A percentile compares a stretch with the other conserved stretches of the same genome.
phyloP scores from a whole-genome alignment of 2,888 invertebrate genomes.

The Zygaena filipendulae region DNA sequence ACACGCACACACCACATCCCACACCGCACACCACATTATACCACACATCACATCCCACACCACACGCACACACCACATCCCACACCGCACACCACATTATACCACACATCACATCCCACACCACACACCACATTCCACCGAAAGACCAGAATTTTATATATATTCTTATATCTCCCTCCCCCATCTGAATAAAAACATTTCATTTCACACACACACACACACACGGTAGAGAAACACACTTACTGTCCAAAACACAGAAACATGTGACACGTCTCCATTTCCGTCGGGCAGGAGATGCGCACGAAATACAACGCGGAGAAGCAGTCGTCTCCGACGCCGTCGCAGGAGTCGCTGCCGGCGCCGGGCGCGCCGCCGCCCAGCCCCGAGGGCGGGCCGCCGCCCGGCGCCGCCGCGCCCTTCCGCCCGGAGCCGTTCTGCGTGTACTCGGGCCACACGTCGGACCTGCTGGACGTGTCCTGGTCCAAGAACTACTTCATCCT shows the following conservation, averaged over 20 bases:
- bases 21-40: too few relatives aligned
- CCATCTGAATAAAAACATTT: too few relatives aligned
- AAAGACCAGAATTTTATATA: too few relatives aligned
- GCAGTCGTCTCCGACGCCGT: conserved; percentile 92
- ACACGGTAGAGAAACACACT: too few relatives aligned
- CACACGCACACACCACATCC: too few relatives aligned
- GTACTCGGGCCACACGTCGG: conserved; percentile 95
- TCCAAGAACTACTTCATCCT: conserved; percentile 98
- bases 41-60: too few relatives aligned
- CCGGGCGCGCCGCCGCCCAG: conserved; percentile 54
- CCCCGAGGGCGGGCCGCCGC: conserved; percentile 60
- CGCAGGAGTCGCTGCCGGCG: conserved; percentile 90
- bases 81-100: too few relatives aligned
- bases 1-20: too few relatives aligned
- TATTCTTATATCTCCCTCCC: too few relatives aligned
- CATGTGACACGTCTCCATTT: background rate
- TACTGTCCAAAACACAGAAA: background rate
- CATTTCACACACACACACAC: too few relatives aligned
- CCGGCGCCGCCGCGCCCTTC: conserved; percentile 77
- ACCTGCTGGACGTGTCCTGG: conserved; percentile 97
- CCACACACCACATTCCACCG: too few relatives aligned
- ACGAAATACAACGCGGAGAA: conserved; percentile 92
- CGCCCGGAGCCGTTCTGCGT: conserved; percentile 92
- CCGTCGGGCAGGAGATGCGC: conserved; percentile 81
- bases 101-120: too few relatives aligned